A percentile compares a stretch with the other conserved stretches of the same genome.
These are phyloP conservation scores for Trichacis sp. DNA, from an alignment of 2,888 invertebrate genomes.

Conservation along the genomic window DNA sequence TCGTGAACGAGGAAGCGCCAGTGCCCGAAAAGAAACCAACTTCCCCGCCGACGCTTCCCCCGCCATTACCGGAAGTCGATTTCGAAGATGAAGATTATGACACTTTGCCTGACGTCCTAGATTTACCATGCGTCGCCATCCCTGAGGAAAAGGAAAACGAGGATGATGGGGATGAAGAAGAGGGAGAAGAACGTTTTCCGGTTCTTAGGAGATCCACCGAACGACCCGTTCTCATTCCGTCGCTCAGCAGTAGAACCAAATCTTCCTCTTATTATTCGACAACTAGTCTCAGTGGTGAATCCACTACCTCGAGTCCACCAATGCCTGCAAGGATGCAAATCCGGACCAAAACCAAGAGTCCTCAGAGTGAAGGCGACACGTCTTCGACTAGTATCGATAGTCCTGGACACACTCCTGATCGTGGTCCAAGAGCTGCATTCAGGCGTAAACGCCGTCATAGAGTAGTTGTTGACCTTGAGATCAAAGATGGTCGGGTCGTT, in stretches of 20 bases:
- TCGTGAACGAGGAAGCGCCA: too few species aligned
- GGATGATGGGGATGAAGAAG: slow-evolving; percentile 48
- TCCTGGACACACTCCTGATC: slow-evolving; percentile 65
- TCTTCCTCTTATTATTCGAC: slow-evolving; percentile 68
- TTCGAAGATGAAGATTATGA: slow-evolving; percentile 58
- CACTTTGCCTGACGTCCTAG: slow-evolving; percentile 50
- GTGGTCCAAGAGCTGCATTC: slow-evolving; percentile 58
- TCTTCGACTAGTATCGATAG: slow-evolving; percentile 66
- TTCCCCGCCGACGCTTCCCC: slow-evolving; percentile 55
- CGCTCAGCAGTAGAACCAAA: slow-evolving; percentile 52
- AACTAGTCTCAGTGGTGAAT: slow-evolving; percentile 75
- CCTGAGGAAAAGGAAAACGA: slow-evolving; percentile 64
- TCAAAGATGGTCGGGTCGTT: slow-evolving; percentile 66
- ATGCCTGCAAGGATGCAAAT: slow-evolving; percentile 64
- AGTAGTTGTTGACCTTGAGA: slow-evolving; percentile 66
- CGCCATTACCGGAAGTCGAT: slow-evolving; percentile 50
- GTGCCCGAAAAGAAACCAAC: too few species aligned
- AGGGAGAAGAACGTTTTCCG: too few species aligned
- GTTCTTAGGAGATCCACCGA: slow-evolving; percentile 68
- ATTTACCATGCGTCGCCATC: slow-evolving; percentile 45
- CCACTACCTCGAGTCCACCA: slow-evolving; percentile 70
- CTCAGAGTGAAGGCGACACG: slow-evolving; percentile 67
- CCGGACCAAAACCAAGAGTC: slow-evolving; percentile 65
- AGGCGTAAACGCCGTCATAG: slow-evolving; percentile 64
- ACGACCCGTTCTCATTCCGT: slow-evolving; percentile 71